phyloP scores from a whole-genome alignment of 92 coral and sea anemone genomes.

The Parazoanthus atlanticus region DNA sequence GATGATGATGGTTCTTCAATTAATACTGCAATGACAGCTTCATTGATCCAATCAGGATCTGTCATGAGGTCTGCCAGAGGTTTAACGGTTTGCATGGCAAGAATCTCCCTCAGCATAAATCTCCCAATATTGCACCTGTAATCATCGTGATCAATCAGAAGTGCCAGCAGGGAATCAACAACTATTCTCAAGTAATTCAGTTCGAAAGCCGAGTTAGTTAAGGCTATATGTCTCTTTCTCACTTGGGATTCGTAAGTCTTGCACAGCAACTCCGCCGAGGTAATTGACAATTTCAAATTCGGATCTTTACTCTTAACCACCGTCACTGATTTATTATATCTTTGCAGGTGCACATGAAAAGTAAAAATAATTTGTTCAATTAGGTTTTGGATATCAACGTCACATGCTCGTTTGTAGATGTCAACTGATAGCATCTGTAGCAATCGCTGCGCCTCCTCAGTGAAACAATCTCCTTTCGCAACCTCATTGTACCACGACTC shows the following conservation, averaged over 20 bases:
- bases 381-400: slow-evolving; percentile 71
- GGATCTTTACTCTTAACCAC: slow-evolving; percentile 76
- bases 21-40: slow-evolving; percentile 76
- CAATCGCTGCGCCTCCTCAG: slow-evolving; percentile 69
- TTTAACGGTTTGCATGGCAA: slow-evolving; percentile 72
- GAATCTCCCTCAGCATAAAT: slow-evolving; percentile 89
- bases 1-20: slow-evolving; percentile 7
- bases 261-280: slow-evolving; percentile 63
- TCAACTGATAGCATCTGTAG: slow-evolving; percentile 71
- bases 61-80: slow-evolving; percentile 66
- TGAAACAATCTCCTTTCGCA: slow-evolving; percentile 76
- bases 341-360: slow-evolving; percentile 83
- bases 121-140: slow-evolving; percentile 85
- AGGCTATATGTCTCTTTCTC: slow-evolving; percentile 52
- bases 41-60: slow-evolving; percentile 85
- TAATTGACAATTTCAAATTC: slow-evolving; percentile 56
- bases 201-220: slow-evolving; percentile 63
- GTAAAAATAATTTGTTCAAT: slow-evolving; percentile 73
- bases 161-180: slow-evolving; percentile 73
- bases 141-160: slow-evolving; percentile 64
- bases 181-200: slow-evolving; percentile 83
- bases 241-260: slow-evolving; percentile 79
- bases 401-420: slow-evolving; percentile 72
- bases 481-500: slow-evolving; percentile 88
- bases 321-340: slow-evolving; percentile 65